A percentile compares a stretch with the other conserved stretches of the same genome.
Evolutionary conservation across 2,888 invertebrate genomes (phyloP).

Genomic region (Steinernema carpocapsae): DNA sequence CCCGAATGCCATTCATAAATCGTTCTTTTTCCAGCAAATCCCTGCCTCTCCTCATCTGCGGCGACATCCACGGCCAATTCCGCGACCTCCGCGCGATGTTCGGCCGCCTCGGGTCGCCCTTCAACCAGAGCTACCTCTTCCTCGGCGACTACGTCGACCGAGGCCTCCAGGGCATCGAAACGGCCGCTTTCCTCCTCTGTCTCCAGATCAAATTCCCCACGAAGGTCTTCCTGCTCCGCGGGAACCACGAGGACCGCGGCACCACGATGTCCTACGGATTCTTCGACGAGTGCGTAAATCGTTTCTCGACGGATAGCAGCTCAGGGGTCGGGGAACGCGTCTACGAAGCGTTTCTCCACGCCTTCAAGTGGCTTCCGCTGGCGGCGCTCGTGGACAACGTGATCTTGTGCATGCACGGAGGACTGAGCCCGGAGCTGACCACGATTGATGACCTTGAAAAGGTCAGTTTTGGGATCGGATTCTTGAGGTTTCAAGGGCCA

Average conservation of each 20-base stretch:
- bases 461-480: slow-evolving; percentile 21
- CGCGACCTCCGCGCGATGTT: slow-evolving; percentile 56
- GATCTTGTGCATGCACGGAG: slow-evolving; percentile 62
- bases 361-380: slow-evolving; percentile 60
- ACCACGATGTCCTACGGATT: slow-evolving; percentile 61
- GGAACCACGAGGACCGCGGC: slow-evolving; percentile 64
- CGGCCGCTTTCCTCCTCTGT: slow-evolving; percentile 40
- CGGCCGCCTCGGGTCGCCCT: slow-evolving; percentile 44
- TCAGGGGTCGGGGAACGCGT: slow-evolving; percentile 39
- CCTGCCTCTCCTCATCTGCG: slow-evolving; percentile 55
- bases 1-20: too few species aligned
- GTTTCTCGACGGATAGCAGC: slow-evolving; percentile 30
- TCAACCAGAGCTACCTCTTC: slow-evolving; percentile 46
- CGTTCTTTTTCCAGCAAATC: too few species aligned
- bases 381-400: slow-evolving; percentile 51
- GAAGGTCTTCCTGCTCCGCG: slow-evolving; percentile 51
- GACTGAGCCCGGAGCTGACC: slow-evolving; percentile 55
- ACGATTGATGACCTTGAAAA: slow-evolving; percentile 50
- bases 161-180: slow-evolving; percentile 49
- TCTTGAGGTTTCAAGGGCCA: background rate
- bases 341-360: slow-evolving; percentile 15
- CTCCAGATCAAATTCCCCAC: slow-evolving; percentile 54
- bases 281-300: slow-evolving; percentile 57
- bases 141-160: slow-evolving; percentile 52
- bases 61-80: slow-evolving; percentile 63